Conservation (phyloP, 1,140 invertebrate species). For the Pygmarrhopalites habei region DNA sequence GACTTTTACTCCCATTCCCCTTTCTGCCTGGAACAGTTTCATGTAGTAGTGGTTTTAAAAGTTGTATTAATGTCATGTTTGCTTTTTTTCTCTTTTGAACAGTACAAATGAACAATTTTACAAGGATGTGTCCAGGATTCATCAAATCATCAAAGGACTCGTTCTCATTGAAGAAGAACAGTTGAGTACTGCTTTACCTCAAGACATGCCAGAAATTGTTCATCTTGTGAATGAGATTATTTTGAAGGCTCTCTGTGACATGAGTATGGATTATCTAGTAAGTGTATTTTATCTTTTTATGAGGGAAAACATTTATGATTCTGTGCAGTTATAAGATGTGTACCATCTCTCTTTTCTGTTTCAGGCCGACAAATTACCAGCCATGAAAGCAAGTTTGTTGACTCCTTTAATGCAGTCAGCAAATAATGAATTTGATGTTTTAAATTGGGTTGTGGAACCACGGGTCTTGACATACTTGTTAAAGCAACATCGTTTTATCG, state of each 20-base stretch:
- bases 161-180: slow-evolving; percentile 28
- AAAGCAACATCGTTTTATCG: slow-evolving; percentile 24
- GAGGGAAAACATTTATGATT: no score
- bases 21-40: no score
- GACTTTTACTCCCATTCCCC: no score
- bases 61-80: no score
- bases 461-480: slow-evolving; percentile 14
- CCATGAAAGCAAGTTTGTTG: slow-evolving; percentile 10
- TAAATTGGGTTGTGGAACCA: slow-evolving; percentile 24
- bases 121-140: slow-evolving; percentile 34
- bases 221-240: slow-evolving; percentile 31
- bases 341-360: no score
- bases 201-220: slow-evolving; percentile 16
- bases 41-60: no score
- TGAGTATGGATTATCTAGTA: neutral
- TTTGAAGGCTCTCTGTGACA: slow-evolving; percentile 2
- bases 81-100: no score
- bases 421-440: slow-evolving; percentile 24
- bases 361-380: slow-evolving; percentile 17
- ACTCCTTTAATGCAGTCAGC: slow-evolving; percentile 7
- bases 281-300: no score
- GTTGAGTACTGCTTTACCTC: slow-evolving; percentile 1
- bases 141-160: slow-evolving; percentile 33
- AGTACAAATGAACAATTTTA: slow-evolving; percentile 35
- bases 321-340: no score